Conservation (phyloP, 92 coral and sea anemone species). For the Umimayanthus kanabou region DNA sequence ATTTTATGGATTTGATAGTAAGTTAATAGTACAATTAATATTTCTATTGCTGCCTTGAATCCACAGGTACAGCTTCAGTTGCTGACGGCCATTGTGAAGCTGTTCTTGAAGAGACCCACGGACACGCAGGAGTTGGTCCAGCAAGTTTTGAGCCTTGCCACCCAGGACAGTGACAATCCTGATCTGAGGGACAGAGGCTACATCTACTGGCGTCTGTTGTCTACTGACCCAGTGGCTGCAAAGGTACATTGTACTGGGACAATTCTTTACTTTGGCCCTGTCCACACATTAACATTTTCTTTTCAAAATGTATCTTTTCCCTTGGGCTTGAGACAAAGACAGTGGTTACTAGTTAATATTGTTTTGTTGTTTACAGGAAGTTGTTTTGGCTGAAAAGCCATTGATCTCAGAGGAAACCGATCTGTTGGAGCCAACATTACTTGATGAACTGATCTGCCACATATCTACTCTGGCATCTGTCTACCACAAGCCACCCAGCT, state of each 20-base stretch:
- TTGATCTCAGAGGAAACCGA: conserved; percentile 98
- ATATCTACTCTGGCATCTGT: conserved; percentile 98
- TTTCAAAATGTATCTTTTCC: neutral
- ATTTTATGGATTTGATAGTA: no score
- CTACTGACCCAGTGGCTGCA: conserved; percentile 99
- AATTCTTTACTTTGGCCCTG: neutral
- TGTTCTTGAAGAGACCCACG: conserved; percentile 96
- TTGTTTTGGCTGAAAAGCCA: conserved; percentile 97
- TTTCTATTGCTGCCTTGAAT: neutral
- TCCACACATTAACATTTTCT: no score
- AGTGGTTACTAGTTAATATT: no score
- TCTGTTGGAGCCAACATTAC: conserved; percentile 91
- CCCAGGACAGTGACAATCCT: conserved; percentile 99
- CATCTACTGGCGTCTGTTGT: conserved; percentile 97
- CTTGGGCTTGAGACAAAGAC: no score
- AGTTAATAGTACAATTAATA: neutral
- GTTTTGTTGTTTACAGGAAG: conserved; percentile 73
- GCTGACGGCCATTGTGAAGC: conserved; percentile 93
- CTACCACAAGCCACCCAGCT: conserved; percentile 99
- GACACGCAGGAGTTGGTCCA: conserved; percentile 99
- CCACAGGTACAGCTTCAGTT: conserved; percentile 93
- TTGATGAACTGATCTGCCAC: conserved; percentile 97
- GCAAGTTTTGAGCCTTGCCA: conserved; percentile 96
- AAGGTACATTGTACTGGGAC: conserved; percentile 60
- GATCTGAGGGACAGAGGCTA: conserved; percentile 97